Base-by-base conservation (phyloP, 2,797 vertebrate genomes). In the Alosa sapidissima region DNA sequence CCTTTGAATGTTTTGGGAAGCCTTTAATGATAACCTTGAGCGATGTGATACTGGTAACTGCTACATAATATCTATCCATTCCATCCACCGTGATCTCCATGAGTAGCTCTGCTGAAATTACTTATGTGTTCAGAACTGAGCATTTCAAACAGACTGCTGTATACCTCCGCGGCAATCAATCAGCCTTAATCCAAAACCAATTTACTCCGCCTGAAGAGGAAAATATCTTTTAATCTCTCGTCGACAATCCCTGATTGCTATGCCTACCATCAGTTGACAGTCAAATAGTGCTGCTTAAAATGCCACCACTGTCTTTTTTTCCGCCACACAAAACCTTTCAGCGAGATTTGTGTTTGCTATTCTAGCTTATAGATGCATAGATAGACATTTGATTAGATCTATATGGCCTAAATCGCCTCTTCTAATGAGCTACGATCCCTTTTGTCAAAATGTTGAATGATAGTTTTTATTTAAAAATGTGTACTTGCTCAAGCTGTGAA, bases 161-260 rank as follows among this genome's bases (percentile, higher is more conserved):
- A 91, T 91, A 94, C 91, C 92, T 93, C 93, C 89, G 91, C 88
- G 91, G 91, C 93, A 93, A 95, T 95, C 94, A 95, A 94, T 95
- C 94, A 93, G 90, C 88, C 92, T 93, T 94, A 95, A 95, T 95
- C 94, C 93, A 94, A 94, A 95, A 95, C 93, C 94, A 95, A 95
- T 95, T 95, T 95, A 93, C 93, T 94, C 88, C 86, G 89, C 91
- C 92, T 93, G 93, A 94, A 94, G 93, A 94, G 93, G 92, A 94
- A 94, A 95, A 94, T 94, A 95, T 95, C 93, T 95, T 94, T 93
- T 94, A 95, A 95, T 95, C 94, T 95, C 93, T 93, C 55, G 88
- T 92, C 86, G 93, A 92, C 93, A 94, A 93, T 94, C 91, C 90
- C 91, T 93, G 91, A 94, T 94, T 94, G 94, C 91, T 60, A 87